phyloP scores from a whole-genome alignment of 2,113 vertebrate genomes.

The Spilogale gracilis region DNA sequence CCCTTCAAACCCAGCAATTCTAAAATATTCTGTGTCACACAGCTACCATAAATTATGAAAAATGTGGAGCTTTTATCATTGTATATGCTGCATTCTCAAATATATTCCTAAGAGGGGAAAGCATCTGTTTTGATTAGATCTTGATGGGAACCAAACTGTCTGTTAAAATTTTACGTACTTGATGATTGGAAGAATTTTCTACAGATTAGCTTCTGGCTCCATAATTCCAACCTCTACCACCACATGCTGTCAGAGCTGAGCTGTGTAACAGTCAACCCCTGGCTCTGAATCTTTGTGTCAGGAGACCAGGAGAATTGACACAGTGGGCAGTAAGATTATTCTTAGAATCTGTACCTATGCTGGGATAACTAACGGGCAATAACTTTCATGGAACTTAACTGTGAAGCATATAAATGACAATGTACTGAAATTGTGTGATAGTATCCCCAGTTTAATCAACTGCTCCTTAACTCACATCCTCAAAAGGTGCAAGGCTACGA shows the following conservation, averaged over 20 bases:
- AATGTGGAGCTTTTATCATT: slow-evolving; percentile 21
- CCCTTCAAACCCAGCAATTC: background rate
- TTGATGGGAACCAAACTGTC: slow-evolving; percentile 48
- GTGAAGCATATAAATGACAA: background rate
- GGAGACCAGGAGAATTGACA: background rate
- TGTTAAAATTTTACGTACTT: slow-evolving; percentile 45
- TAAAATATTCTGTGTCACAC: background rate
- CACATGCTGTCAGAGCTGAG: background rate
- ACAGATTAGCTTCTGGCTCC: slow-evolving; percentile 33
- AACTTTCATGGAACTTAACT: background rate
- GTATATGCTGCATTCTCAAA: background rate
- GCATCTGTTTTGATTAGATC: slow-evolving; percentile 19
- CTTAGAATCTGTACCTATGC: background rate
- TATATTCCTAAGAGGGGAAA: background rate
- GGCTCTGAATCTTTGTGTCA: background rate
- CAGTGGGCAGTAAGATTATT: background rate
- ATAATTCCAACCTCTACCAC: background rate
- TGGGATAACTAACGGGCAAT: background rate
- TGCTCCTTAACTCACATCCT: background rate
- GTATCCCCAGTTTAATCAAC: background rate
- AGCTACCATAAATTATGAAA: slow-evolving; percentile 19
- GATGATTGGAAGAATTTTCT: slow-evolving; percentile 52
- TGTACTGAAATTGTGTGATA: background rate
- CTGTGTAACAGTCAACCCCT: background rate
- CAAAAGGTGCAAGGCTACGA: background rate